A percentile compares a stretch with the other conserved stretches of the same genome.
Conservation (phyloP, 2,797 vertebrate genomes). For the Bradypodion pumilum region DNA sequence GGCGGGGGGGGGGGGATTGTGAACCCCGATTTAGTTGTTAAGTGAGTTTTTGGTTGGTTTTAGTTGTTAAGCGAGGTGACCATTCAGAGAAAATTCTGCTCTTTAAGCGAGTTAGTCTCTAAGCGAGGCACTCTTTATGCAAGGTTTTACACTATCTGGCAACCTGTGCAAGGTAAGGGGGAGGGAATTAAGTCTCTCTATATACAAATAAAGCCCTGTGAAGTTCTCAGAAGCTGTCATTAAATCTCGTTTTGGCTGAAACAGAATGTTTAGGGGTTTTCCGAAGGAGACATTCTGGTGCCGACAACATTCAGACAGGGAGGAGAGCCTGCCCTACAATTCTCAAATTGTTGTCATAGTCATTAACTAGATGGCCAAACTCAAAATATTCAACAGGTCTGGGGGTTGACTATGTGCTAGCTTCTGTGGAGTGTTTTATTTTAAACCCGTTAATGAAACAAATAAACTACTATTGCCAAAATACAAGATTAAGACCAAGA, state of each 20-base stretch:
- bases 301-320: constrained; percentile 72
- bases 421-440: constrained; percentile 60
- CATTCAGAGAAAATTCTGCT: no score
- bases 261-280: constrained; percentile 71
- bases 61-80: no score
- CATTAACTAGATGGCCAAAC: constrained; percentile 72
- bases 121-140: no score
- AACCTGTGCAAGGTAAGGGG: fast-evolving
- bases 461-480: constrained; percentile 65
- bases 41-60: no score
- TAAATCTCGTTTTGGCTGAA: constrained; percentile 73
- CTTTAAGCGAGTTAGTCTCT: no score
- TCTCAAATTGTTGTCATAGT: constrained; percentile 78
- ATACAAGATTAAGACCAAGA: constrained; percentile 55
- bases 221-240: constrained; percentile 70
- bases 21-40: no score
- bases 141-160: no score
- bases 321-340: constrained; percentile 74
- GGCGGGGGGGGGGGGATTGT: no score
- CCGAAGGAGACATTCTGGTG: constrained; percentile 77
- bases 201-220: constrained; percentile 54
- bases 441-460: constrained; percentile 66
- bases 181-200: constrained; percentile 41
- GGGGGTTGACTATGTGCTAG: constrained; percentile 61
- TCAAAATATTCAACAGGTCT: constrained; percentile 68